A percentile compares a stretch with the other conserved stretches of the same genome.
Evolutionary conservation across 2,797 vertebrate genomes (phyloP).

Genomic region (Hippoglossus hippoglossus): DNA sequence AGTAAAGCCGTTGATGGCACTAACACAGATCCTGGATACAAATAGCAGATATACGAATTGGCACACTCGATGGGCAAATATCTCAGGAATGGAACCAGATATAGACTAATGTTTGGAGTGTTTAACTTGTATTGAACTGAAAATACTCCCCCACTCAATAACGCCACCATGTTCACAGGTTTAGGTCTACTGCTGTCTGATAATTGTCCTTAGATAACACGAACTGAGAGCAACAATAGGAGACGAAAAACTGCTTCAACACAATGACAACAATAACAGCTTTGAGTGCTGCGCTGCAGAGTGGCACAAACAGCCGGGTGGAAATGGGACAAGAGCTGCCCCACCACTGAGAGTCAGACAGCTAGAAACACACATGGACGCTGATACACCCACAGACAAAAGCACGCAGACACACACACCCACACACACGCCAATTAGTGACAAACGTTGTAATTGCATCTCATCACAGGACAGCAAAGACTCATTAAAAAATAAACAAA

Average conservation of each 20-base stretch:
- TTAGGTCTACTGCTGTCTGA: conserved; percentile 9
- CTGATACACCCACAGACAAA: neutral
- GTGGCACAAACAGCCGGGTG: conserved; percentile 30
- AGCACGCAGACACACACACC: neutral
- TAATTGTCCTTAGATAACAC: conserved; percentile 13
- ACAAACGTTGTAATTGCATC: conserved; percentile 52
- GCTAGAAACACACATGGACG: conserved; percentile 12
- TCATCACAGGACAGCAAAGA: conserved; percentile 45
- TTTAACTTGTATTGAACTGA: neutral
- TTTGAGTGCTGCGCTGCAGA: conserved; percentile 22
- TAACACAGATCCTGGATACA: neutral
- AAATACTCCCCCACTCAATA: conserved; percentile 8
- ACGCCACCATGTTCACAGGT: conserved; percentile 15
- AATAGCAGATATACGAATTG: neutral
- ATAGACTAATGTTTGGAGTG: neutral
- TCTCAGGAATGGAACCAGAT: conserved; percentile 4
- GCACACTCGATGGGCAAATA: conserved; percentile 2
- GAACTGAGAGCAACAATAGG: conserved; percentile 18
- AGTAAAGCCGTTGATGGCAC: neutral
- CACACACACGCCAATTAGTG: conserved; percentile 37
- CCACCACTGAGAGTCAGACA: conserved; percentile 31
- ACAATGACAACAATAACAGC: conserved; percentile 28
- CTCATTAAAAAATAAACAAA: conserved; percentile 53
- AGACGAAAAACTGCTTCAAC: conserved; percentile 19
- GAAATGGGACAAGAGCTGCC: conserved; percentile 32